These are phyloP conservation scores for Buceros bicornis DNA, from an alignment of 2,797 vertebrate species.

Conservation along the genomic window DNA sequence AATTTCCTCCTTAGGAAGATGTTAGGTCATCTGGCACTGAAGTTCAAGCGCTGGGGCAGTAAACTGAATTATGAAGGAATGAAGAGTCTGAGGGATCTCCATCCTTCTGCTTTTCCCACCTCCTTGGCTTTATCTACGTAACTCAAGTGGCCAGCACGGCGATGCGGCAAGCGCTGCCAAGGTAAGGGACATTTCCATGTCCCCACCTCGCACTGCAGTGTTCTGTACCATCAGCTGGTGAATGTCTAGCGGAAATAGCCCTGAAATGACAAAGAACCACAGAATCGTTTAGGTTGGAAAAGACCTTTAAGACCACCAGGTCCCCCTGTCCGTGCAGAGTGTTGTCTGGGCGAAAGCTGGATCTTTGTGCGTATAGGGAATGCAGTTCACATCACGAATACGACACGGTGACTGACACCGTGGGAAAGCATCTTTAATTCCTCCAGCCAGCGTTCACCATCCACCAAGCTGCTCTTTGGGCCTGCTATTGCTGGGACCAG, in stretches of 20 bases:
- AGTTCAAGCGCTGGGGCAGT: background rate
- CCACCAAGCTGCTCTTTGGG: background rate
- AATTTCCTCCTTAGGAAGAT: background rate
- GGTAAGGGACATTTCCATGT: background rate
- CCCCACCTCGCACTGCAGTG: fast-evolving
- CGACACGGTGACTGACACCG: fast-evolving
- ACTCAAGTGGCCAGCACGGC: background rate
- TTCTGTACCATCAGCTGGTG: fast-evolving
- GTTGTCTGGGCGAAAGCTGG: background rate
- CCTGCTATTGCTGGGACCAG: background rate
- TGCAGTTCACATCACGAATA: background rate
- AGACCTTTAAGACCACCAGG: background rate
- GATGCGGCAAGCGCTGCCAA: background rate
- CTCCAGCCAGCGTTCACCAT: background rate
- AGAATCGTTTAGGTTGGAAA: background rate
- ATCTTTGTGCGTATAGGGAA: background rate
- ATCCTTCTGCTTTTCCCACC: background rate
- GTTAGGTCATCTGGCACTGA: background rate
- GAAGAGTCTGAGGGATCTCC: background rate
- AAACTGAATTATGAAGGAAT: background rate
- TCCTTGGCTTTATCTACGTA: background rate
- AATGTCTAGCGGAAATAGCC: background rate
- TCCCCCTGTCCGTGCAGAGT: fast-evolving
- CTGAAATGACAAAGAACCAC: background rate
- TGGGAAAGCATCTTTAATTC: fast-evolving